Evolutionary conservation across 2,797 vertebrate species (phyloP), one percentile per base, ranked within the genome.

Genomic region (Sardinella longiceps): DNA sequence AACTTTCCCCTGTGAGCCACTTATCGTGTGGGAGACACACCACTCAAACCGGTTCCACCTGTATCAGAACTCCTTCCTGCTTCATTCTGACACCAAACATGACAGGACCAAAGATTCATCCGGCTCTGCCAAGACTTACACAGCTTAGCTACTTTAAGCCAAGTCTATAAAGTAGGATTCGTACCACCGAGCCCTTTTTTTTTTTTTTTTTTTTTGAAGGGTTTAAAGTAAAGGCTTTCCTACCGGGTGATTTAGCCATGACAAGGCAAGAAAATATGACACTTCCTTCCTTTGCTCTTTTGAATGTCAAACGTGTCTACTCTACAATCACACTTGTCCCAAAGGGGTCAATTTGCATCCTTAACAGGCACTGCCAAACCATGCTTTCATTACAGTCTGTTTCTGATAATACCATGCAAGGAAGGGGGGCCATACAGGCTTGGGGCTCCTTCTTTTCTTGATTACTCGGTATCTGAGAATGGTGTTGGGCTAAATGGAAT

Each of bases 31-130:
- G 25, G 9, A 33, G 56, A 33, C 25, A 84, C 37, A 81, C 46
- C 33, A 63, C 45, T 5, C 43, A 87, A 81, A 86, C 82, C 84
- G 51, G 86, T 83, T 81, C 80, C 48, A 74, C 85, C 43, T 48
- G 63, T 84, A 63, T 18, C 11, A 20, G 25, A 28, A 18, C 30
- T 37, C 48, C 63, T 46, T 25, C 85, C 74, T 81, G 51, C 81
- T 51, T 56, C 56, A 18, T 20, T 39, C 66, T 37, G 30, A 37
- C 66, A 74, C 33, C 28, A 30, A 70, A 14, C 63, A 70, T 63
- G 60, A 63, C 60, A 30, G 11, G 60, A 74, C 33, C 66, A 74
- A 74, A 43, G 43, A 43, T 43, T 7, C 7, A 43, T 43, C 43
- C 7, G 43, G 7, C 43, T 43, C 43, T 43, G 43, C 43, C 43